Evolutionary conservation across 2,113 vertebrate species (phyloP).

Genomic region (Elaphurus davidianus): DNA sequence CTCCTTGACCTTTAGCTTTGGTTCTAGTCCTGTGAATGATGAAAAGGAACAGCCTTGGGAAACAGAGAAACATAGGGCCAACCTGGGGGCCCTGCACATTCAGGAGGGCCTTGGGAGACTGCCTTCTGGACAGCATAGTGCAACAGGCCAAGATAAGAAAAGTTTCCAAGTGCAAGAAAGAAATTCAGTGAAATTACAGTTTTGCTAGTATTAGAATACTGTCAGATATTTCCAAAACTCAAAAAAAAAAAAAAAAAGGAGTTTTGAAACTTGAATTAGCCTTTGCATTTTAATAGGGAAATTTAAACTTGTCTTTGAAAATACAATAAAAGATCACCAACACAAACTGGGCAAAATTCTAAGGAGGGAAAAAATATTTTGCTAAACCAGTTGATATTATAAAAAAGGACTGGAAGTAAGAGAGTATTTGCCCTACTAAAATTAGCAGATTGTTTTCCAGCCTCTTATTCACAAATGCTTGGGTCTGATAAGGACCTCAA

Average conservation of each 20-base stretch:
- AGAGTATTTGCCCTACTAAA: not conserved
- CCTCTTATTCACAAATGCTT: not conserved
- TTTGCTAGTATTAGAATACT: constrained; percentile 14
- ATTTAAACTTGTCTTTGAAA: constrained; percentile 14
- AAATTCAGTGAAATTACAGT: not conserved
- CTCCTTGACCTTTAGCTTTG: not conserved
- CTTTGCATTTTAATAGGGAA: not conserved
- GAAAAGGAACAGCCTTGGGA: not conserved
- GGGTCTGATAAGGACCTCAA: not conserved
- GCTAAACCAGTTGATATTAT: not conserved
- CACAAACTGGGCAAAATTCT: not conserved
- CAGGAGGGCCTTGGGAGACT: not conserved
- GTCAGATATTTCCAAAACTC: not conserved
- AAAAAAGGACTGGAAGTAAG: not conserved
- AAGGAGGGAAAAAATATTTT: not conserved
- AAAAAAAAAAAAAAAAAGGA: not conserved
- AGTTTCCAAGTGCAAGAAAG: not conserved
- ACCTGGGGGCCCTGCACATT: rapidly evolving
- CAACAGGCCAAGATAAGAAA: not conserved
- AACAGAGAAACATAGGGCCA: not conserved
- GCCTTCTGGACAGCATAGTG: not conserved
- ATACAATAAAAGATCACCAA: not conserved
- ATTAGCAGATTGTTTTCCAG: not conserved
- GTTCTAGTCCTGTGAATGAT: not conserved
- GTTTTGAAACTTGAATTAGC: not conserved